Evolutionary conservation across 2,113 vertebrate species (phyloP).

Genomic region (Clarias gariepinus): DNA sequence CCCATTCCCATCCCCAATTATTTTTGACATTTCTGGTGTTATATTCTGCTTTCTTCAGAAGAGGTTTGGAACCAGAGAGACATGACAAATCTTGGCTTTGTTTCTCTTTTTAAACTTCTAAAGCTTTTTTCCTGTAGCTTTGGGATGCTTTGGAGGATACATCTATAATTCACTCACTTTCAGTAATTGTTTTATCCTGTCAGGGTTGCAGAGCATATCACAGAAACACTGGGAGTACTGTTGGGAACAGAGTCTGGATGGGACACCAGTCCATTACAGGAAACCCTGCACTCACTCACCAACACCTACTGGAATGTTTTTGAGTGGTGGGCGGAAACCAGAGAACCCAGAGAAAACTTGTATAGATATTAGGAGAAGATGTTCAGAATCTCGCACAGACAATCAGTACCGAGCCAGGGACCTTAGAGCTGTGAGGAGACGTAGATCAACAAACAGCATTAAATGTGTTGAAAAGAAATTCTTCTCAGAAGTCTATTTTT

Average conservation of each 20-base stretch:
- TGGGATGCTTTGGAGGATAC: neutral
- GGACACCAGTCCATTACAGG: neutral
- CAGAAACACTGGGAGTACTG: neutral
- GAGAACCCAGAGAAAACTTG: neutral
- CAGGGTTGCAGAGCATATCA: slow-evolving; percentile 3
- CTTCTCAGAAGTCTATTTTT: neutral
- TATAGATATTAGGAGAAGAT: neutral
- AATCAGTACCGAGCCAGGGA: neutral
- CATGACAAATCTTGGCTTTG: neutral
- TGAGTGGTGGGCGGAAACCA: neutral
- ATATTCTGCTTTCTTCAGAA: neutral
- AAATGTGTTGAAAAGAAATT: neutral
- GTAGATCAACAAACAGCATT: neutral
- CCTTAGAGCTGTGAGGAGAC: too few relatives aligned
- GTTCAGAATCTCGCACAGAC: neutral
- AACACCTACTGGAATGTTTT: neutral
- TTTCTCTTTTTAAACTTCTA: neutral
- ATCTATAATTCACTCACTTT: neutral
- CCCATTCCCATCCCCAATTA: neutral
- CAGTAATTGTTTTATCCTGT: slow-evolving; percentile 5
- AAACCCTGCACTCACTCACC: neutral
- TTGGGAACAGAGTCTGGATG: neutral
- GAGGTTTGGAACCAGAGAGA: neutral
- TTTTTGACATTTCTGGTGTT: neutral
- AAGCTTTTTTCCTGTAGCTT: neutral